phyloP scores from a whole-genome alignment of 2,888 invertebrate species.

The Hedya salicella region DNA sequence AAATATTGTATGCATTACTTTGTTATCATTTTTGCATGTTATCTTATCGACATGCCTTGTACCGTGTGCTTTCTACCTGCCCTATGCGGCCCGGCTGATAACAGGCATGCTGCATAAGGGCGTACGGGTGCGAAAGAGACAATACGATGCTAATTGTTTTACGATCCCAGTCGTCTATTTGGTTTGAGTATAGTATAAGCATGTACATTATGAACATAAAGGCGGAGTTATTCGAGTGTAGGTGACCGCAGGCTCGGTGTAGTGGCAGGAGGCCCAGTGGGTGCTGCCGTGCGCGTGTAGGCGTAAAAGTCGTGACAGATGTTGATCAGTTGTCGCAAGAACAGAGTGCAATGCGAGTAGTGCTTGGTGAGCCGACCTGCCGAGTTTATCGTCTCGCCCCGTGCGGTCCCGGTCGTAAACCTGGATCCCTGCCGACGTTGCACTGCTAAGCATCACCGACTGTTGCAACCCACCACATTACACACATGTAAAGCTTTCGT shows the following conservation, averaged over 20 bases:
- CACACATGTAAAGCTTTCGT: constrained; percentile 53
- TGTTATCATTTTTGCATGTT: too few species aligned
- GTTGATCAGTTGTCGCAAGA: constrained; percentile 31
- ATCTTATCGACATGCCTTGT: too few species aligned
- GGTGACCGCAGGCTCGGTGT: constrained; percentile 20
- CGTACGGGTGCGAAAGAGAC: too few species aligned
- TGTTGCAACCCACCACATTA: constrained; percentile 77
- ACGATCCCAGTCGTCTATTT: too few species aligned
- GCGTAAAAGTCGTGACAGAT: constrained; percentile 31
- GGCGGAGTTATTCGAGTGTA: neutral
- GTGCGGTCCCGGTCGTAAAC: constrained; percentile 97
- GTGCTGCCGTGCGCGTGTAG: constrained; percentile 34
- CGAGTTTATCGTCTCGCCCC: constrained; percentile 95
- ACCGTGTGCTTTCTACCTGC: too few species aligned
- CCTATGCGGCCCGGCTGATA: too few species aligned
- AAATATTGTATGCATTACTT: too few species aligned
- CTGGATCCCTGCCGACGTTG: constrained; percentile 77
- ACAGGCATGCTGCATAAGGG: too few species aligned
- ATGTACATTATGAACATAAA: constrained; percentile 22
- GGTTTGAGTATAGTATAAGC: too few species aligned
- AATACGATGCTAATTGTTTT: too few species aligned
- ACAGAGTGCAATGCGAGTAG: constrained; percentile 43
- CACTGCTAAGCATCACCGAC: constrained; percentile 73
- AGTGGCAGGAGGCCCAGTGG: constrained; percentile 27
- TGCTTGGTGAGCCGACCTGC: constrained; percentile 88